Evolutionary conservation across 2,113 vertebrate species (phyloP), one percentile per base, ranked within the genome.

Genomic region (Condylura cristata): DNA sequence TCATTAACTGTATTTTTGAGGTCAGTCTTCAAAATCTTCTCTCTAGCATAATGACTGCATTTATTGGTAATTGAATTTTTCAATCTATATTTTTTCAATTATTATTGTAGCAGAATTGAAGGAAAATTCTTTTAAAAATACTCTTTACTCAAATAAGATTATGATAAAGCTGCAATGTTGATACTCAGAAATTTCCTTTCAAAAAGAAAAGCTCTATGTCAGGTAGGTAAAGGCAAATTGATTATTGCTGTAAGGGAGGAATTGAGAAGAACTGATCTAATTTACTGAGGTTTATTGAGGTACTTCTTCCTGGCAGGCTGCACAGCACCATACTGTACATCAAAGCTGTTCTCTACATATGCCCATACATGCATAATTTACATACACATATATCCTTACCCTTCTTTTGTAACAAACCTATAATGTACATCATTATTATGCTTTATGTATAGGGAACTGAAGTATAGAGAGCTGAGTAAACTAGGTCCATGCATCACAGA

Each of bases 1-100:
- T 94, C 2, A 97, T 91, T 96, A 96, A 92, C 76, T 94, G 10
- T 5, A 71, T 32, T 90, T 96, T 71, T 61, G 4, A 63, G 46
- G 65, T 93, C 30, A 70, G 11, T 72, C 22, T 80, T 89, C 90
- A 13, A 6, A 68, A 1, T 78, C 24, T 41, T 76, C 34, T 86
- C 6, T 46, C 17, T 22, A 70, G 11, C 22, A 91, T 91, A 66
- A 93, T 84, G 75, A 93, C 53, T 89, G 4, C 28, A 63, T 48
- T 51, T 75, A 46, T 56, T 90, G 22, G 4, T 58, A 46, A 88
- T 2, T 83, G 28, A 92, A 58, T 51, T 56, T 75, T 28, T 79
- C 87, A 89, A 39, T 79, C n/a, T 68, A 53, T 39, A 37, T 48
- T n/a, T 74, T 91, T 80, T 3, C 20, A 71, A 39, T 85, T 46